Conservation (phyloP, 2,888 invertebrate genomes). For the Phania funesta region DNA sequence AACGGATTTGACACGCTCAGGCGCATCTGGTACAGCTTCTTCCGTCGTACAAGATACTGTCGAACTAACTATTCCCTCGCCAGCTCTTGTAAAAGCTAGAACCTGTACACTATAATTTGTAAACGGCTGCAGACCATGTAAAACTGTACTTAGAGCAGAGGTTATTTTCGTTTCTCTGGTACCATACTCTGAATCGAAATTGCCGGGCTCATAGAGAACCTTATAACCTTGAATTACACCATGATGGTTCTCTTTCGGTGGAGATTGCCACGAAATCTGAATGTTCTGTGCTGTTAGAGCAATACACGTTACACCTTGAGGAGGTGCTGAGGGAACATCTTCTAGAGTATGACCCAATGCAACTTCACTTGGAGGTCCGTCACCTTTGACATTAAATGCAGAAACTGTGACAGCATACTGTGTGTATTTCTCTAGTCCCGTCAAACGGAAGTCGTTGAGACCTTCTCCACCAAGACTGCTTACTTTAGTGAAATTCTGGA, state of each 20-base stretch:
- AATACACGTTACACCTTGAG: conserved; percentile 85
- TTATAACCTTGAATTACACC: conserved; percentile 89
- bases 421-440: conserved; percentile 87
- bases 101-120: conserved; percentile 85
- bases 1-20: conserved; percentile 84
- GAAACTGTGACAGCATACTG: conserved; percentile 89
- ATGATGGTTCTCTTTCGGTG: conserved; percentile 84
- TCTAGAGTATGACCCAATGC: conserved; percentile 80
- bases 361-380: conserved; percentile 87
- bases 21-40: conserved; percentile 84
- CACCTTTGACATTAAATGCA: conserved; percentile 90
- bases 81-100: conserved; percentile 83
- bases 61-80: conserved; percentile 83
- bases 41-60: conserved; percentile 83
- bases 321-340: conserved; percentile 86
- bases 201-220: conserved; percentile 84
- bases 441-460: conserved; percentile 83
- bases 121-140: conserved; percentile 83
- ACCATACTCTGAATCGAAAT: conserved; percentile 77
- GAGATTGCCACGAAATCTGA: conserved; percentile 86
- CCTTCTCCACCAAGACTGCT: conserved; percentile 81
- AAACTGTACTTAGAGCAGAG: conserved; percentile 82
- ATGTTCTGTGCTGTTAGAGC: conserved; percentile 86
- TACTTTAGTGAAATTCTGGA: conserved; percentile 78
- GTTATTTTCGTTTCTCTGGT: conserved; percentile 82